Evolutionary conservation across 2,113 vertebrate species (phyloP), one percentile per base, ranked within the genome.

Genomic region (Cygnus buccinator): DNA sequence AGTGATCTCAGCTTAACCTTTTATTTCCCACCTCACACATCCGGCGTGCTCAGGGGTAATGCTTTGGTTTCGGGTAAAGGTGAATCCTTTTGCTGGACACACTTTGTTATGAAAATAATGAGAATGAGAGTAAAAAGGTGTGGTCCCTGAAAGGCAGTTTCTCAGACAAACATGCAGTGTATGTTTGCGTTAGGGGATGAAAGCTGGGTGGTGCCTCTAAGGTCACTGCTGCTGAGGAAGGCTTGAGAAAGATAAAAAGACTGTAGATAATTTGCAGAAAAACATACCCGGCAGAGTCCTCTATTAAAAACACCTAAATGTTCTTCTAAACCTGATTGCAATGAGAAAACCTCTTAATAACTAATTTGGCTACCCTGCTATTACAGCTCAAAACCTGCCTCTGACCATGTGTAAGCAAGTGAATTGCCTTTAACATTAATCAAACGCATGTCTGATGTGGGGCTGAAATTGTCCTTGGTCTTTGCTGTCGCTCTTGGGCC

Each of bases 381-480:
- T 71, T 66, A 37, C 0, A 5, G 37, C 29, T 57, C 10, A 7
- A 57, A 39, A 41, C n/a, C 13, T 33, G 1, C 58, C 18, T 76
- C 43, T 22, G 48, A 31, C 35, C 6, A 0, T 0, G 11, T 37
- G 33, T 58, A 33, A 70, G 16, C 26, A 79, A 70, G 15, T 19
- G n/a, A 18, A 22, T 12, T 20, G 55, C 68, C 65, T 66, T 22
- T 33, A 55, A 48, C 85, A 50, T 59, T 19, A 75, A 14, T 37
- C 14, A 28, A 29, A 9, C 1, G 0, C 4, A 0, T 8, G 26
- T 21, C 28, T 29, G 39, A 50, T 41, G 20, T 4, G 39, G 11
- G 25, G 10, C 31, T 80, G 91, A 29, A 77, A n/a, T 14, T 16
- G 10, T 11, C 37, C 35, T 70, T 8, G 3, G 28, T 11, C 29